Percentiles rank a stretch among this genome's conserved stretches.
Evolutionary conservation across 2,113 vertebrate species (phyloP).

Genomic region (Xenopus tropicalis): DNA sequence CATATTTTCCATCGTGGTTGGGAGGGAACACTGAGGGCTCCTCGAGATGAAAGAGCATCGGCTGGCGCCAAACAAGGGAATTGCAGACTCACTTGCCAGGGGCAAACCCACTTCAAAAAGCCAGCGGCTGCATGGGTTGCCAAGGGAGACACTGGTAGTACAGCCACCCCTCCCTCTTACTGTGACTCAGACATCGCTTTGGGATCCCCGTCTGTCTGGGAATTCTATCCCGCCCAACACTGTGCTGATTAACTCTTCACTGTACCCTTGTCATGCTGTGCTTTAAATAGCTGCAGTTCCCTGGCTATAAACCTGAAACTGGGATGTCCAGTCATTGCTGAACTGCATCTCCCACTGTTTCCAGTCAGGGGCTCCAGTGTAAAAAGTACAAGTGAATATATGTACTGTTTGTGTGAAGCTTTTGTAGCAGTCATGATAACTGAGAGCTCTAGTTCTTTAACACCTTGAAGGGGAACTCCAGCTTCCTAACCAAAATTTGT

Average conservation of each 20-base stretch:
- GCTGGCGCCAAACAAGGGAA: constrained; percentile 26
- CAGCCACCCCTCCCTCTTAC: constrained; percentile 18
- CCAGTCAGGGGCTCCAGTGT: too few relatives aligned
- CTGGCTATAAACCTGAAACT: not conserved
- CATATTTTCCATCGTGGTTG: constrained; percentile 13
- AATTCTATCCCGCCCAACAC: constrained; percentile 56
- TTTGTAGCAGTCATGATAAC: too few relatives aligned
- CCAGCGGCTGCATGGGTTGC: constrained; percentile 7
- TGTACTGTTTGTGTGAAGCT: too few relatives aligned
- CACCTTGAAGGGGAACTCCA: too few relatives aligned
- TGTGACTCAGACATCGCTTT: constrained; percentile 31
- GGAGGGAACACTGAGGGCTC: constrained; percentile 14
- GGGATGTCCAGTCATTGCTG: not conserved
- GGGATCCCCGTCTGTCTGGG: constrained; percentile 53
- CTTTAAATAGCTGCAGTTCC: not conserved
- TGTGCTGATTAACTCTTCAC: constrained; percentile 55
- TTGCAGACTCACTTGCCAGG: constrained; percentile 33
- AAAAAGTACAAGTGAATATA: too few relatives aligned
- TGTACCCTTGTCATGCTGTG: not conserved
- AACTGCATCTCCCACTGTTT: too few relatives aligned
- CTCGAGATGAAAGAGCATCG: constrained; percentile 7
- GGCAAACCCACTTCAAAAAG: constrained; percentile 40
- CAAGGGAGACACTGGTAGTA: constrained; percentile 19
- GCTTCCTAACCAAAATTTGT: too few relatives aligned
- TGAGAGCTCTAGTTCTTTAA: too few relatives aligned